These are phyloP conservation scores for Heloderma charlesbogerti DNA, from an alignment of 2,113 vertebrate species.

Conservation along the genomic window DNA sequence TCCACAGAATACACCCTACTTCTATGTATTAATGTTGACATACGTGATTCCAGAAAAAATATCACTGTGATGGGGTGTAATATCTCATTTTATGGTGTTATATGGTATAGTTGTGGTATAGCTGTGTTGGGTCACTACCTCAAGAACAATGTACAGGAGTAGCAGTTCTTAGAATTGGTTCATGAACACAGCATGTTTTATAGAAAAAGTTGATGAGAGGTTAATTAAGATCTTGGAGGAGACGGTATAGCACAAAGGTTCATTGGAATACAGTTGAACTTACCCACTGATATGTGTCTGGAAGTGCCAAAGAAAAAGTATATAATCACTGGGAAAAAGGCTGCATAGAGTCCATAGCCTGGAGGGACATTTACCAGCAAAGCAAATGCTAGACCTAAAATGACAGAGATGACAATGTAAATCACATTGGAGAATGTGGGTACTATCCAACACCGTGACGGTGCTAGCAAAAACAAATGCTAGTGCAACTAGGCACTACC, in stretches of 20 bases:
- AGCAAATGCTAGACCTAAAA: slow-evolving; percentile 91
- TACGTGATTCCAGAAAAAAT: neutral
- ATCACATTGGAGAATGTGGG: neutral
- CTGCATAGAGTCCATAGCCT: slow-evolving; percentile 90
- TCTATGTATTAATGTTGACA: neutral
- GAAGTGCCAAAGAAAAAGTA: slow-evolving; percentile 97
- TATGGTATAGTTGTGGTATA: neutral
- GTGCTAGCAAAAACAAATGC: too few species aligned
- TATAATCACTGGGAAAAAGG: slow-evolving; percentile 89
- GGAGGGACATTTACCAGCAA: slow-evolving; percentile 89
- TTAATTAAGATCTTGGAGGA: neutral
- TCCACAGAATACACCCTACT: neutral
- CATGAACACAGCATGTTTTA: neutral
- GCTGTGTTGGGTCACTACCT: neutral
- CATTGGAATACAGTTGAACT: slow-evolving; percentile 62
- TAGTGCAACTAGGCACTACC: too few species aligned
- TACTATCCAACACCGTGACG: neutral
- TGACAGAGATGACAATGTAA: slow-evolving; percentile 17
- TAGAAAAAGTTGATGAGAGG: neutral
- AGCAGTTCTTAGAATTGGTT: neutral
- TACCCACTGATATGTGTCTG: slow-evolving; percentile 94
- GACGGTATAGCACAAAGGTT: neutral
- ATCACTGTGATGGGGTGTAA: neutral
- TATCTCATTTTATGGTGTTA: neutral
- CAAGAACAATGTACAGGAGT: neutral